A percentile compares a stretch with the other conserved stretches of the same genome.
phyloP scores from a whole-genome alignment of 2,797 vertebrate genomes.

The Gadopsis bispinosus region DNA sequence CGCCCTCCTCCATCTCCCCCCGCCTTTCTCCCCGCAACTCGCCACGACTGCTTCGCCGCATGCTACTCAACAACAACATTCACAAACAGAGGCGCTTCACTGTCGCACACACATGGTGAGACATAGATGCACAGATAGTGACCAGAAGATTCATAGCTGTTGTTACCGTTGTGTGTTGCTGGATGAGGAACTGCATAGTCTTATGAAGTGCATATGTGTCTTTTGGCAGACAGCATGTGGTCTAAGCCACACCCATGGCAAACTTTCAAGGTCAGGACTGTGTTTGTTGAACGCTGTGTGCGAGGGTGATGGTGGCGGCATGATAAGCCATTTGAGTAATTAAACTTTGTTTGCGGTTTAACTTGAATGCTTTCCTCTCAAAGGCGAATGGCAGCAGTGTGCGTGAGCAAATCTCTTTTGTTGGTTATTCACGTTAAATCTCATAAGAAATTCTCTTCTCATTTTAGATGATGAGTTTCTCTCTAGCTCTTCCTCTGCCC shows the following conservation, averaged over 20 bases:
- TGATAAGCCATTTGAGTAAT: conserved; percentile 60
- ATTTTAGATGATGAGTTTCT: conserved; percentile 56
- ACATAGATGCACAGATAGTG: neutral
- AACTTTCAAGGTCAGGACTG: conserved; percentile 66
- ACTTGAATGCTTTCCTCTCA: conserved; percentile 34
- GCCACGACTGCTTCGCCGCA: conserved; percentile 94
- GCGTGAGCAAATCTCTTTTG: conserved; percentile 44
- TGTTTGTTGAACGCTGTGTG: conserved; percentile 54
- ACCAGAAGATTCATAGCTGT: neutral
- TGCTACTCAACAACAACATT: conserved; percentile 95
- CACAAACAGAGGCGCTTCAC: conserved; percentile 97
- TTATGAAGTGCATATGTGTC: conserved; percentile 11
- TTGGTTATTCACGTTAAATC: conserved; percentile 47
- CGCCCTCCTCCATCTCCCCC: conserved; percentile 91
- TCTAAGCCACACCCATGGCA: conserved; percentile 54
- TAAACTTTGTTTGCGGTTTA: conserved; percentile 66
- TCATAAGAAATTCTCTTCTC: conserved; percentile 55
- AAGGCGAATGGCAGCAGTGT: conserved; percentile 27
- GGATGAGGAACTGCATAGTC: conserved; percentile 2
- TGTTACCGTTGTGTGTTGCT: conserved; percentile 7
- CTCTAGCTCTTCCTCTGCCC: conserved; percentile 26
- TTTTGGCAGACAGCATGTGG: conserved; percentile 46
- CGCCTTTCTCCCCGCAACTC: conserved; percentile 95
- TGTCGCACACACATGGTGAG: conserved; percentile 99
- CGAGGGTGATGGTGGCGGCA: conserved; percentile 8